Percentiles rank a stretch among this genome's conserved stretches.
Conservation (phyloP, 1,140 invertebrate species). For the Gerris buenoi region DNA sequence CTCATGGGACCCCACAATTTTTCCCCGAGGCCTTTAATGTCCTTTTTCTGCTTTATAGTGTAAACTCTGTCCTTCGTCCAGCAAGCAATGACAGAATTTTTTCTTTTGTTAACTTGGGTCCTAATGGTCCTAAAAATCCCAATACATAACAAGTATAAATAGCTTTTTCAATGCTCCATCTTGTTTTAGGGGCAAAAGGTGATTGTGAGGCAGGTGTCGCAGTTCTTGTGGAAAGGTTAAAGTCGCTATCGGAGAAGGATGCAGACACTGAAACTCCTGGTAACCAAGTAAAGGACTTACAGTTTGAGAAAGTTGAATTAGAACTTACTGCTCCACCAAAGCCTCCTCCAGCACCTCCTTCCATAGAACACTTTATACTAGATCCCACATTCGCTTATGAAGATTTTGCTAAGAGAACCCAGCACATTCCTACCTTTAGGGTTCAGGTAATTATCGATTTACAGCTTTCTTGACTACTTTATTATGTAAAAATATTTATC, state of each 20-base stretch:
- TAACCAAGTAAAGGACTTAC: constrained; percentile 55
- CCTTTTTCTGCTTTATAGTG: too few species aligned
- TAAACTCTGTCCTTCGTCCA: too few species aligned
- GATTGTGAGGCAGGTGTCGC: constrained; percentile 50
- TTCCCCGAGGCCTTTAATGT: too few species aligned
- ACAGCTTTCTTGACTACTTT: too few species aligned
- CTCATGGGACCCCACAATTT: too few species aligned
- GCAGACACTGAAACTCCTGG: constrained; percentile 44
- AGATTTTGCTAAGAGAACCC: constrained; percentile 60
- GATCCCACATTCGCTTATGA: constrained; percentile 64
- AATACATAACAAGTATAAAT: too few species aligned
- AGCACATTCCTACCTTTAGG: constrained; percentile 62
- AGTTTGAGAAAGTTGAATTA: constrained; percentile 60
- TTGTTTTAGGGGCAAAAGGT: constrained; percentile 1
- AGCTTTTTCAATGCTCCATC: too few species aligned
- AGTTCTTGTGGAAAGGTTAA: constrained; percentile 66
- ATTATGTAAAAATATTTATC: too few species aligned
- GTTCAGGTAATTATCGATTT: too few species aligned
- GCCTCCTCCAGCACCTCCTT: constrained; percentile 33
- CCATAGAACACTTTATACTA: constrained; percentile 55
- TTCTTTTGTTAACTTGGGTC: too few species aligned
- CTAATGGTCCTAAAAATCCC: too few species aligned
- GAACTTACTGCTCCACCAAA: constrained; percentile 43
- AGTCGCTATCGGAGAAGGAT: constrained; percentile 48
- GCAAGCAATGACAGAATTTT: too few species aligned